A percentile compares a stretch with the other conserved stretches of the same genome.
Conservation (phyloP, 2,797 vertebrate species). For the Lithobates sylvaticus region DNA sequence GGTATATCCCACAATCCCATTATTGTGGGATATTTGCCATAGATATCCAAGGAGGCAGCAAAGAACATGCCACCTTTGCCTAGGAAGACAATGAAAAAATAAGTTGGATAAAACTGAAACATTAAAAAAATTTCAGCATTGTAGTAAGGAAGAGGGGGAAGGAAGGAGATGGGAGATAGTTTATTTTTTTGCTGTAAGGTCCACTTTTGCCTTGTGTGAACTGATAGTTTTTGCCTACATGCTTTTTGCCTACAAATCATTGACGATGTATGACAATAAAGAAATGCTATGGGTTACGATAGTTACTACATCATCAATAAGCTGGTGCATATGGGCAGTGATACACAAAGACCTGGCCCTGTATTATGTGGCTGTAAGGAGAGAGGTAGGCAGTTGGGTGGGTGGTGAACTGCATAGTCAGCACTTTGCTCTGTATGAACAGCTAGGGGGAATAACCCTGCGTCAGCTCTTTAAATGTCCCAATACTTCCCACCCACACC, state of each 20-base stretch:
- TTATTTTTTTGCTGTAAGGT: neutral
- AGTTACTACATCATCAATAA: neutral
- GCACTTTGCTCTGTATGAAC: conserved; percentile 27
- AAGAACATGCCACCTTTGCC: too few species aligned
- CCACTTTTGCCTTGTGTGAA: neutral
- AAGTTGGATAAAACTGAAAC: too few species aligned
- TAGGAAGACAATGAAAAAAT: too few species aligned
- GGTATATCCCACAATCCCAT: too few species aligned
- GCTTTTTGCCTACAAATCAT: too few species aligned
- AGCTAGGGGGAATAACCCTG: conserved; percentile 27
- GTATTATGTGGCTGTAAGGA: conserved; percentile 43
- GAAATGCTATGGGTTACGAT: neutral
- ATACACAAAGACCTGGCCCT: conserved; percentile 23
- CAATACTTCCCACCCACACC: conserved; percentile 25
- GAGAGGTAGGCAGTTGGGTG: conserved; percentile 43
- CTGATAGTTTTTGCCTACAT: neutral
- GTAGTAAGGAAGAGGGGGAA: too few species aligned
- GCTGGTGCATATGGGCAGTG: conserved; percentile 31
- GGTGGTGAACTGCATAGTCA: conserved; percentile 51
- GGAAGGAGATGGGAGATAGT: too few species aligned
- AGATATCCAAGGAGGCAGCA: too few species aligned
- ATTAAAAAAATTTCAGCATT: too few species aligned
- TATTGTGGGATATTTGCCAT: too few species aligned
- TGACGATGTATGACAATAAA: neutral
- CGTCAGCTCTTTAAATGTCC: conserved; percentile 60